Conservation (phyloP, 2,888 invertebrate genomes). For the Mythimna lalbum region DNA sequence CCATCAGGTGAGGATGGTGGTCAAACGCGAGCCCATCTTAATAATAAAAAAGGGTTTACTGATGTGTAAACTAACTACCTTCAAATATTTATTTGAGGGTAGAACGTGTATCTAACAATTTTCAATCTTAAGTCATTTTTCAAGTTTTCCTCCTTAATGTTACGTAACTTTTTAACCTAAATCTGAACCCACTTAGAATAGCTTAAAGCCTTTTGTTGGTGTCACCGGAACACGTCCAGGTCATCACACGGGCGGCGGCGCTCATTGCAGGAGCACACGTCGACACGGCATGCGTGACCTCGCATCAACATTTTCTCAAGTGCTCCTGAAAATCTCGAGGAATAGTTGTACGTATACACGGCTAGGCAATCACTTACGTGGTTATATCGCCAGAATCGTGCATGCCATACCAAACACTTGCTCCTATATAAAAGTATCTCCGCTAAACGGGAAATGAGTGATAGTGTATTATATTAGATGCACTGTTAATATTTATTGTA, state of each 20-base stretch:
- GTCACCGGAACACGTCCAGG: conserved; percentile 66
- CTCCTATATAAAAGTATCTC: conserved; percentile 45
- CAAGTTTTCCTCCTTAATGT: neutral
- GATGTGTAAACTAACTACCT: no score
- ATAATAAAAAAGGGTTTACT: neutral
- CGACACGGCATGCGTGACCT: conserved; percentile 78
- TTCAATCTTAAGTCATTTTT: neutral
- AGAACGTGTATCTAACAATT: neutral
- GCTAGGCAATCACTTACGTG: conserved; percentile 62
- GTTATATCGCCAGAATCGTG: conserved; percentile 61
- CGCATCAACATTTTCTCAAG: conserved; percentile 77
- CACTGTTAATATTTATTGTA: conserved; percentile 26
- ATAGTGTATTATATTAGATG: conserved; percentile 35
- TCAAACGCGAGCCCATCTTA: no score
- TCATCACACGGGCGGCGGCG: conserved; percentile 73
- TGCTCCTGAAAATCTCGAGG: conserved; percentile 66
- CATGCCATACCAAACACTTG: conserved; percentile 52
- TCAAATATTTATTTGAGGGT: neutral
- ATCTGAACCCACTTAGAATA: conserved; percentile 24
- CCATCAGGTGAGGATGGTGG: no score
- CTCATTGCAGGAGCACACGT: conserved; percentile 68
- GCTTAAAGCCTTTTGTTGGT: conserved; percentile 24
- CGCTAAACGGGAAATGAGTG: conserved; percentile 46
- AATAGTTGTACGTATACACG: conserved; percentile 58
- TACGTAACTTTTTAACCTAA: neutral